A percentile compares a stretch with the other conserved stretches of the same genome.
These are phyloP conservation scores for Cephus runcator DNA, from an alignment of 2,888 invertebrate species.

Conservation along the genomic window DNA sequence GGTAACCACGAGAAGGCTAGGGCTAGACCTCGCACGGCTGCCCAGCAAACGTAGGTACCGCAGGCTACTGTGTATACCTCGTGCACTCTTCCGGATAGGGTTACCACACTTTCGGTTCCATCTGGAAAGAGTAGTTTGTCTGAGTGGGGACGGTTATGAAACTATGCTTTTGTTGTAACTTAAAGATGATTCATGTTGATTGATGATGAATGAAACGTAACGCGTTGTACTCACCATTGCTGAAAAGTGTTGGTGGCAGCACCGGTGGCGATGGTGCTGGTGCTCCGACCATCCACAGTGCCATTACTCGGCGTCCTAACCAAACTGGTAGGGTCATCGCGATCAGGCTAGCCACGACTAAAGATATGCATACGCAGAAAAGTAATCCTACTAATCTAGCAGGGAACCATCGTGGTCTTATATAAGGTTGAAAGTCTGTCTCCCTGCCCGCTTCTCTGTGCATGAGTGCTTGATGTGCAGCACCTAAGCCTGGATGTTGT, in stretches of 20 bases:
- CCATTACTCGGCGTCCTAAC: slow-evolving; percentile 89
- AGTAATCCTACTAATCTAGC: slow-evolving; percentile 76
- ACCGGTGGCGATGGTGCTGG: slow-evolving; percentile 61
- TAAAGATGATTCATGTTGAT: not conserved
- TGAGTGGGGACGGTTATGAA: not conserved
- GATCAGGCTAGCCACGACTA: slow-evolving; percentile 85
- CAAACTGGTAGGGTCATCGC: slow-evolving; percentile 91
- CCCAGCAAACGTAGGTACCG: slow-evolving; percentile 95
- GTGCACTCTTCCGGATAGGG: slow-evolving; percentile 78
- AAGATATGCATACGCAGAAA: slow-evolving; percentile 82
- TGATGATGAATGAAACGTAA: not conserved
- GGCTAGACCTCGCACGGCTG: slow-evolving; percentile 84
- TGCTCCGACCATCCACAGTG: slow-evolving; percentile 80
- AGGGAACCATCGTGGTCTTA: slow-evolving; percentile 85
- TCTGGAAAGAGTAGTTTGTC: slow-evolving; percentile 3
- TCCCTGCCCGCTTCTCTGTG: slow-evolving; percentile 79
- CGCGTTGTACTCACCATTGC: slow-evolving; percentile 43
- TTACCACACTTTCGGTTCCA: slow-evolving; percentile 22
- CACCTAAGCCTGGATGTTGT: slow-evolving; percentile 71
- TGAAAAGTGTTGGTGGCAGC: slow-evolving; percentile 47
- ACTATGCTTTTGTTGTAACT: not conserved
- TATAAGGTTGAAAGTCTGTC: slow-evolving; percentile 90
- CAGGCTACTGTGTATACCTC: slow-evolving; percentile 96
- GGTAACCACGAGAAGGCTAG: slow-evolving; percentile 89
- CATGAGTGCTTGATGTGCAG: slow-evolving; percentile 89